Base-by-base conservation (phyloP, 1,140 invertebrate genomes). In the Musca domestica region DNA sequence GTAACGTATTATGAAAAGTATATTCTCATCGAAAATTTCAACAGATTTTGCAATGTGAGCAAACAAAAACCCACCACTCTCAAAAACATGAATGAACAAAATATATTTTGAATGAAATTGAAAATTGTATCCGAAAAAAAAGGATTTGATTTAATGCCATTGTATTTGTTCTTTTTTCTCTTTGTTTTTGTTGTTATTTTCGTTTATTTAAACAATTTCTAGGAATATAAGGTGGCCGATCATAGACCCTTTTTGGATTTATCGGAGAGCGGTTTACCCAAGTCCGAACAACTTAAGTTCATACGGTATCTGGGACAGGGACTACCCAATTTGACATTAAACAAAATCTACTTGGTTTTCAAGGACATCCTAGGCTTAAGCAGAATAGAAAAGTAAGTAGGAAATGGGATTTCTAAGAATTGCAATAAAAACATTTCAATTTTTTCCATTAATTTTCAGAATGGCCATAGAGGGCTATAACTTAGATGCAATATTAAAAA, bases 21-120 rank as follows among this genome's bases (percentile, higher is more conserved):
- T 73, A 81, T 80, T 75, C 72, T 81, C 78, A 76, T 81, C 78
- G 78, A 81, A 72, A 81, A 81, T 74, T 81, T 81, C 78, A 81
- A 76, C 78, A 79, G 79, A 75, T 81, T 81, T 76, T 81, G 78
- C 78, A 80, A 80, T 80, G 78, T 81, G 78, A 81, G 78, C 78
- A 77, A 81, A 74, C 56, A 71, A 69, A 69, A 48, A 67, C 20
- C 41, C 54, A 56, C 23, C 19, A n/a, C 14, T 47, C 15, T 19
- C 17, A 22, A 54, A 63, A 48, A 68, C 22, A 64, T 52, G 22
- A 27, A 63, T 41, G 4, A 61, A n/a, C 1, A 34, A 14, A 41
- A 19, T 67, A 27, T 25, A 66, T n/a, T n/a, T 20, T 20, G 19
- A 17, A 52, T 52, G 3, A 22, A 52, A 10, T 52, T n/a, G n/a